phyloP scores from a whole-genome alignment of 2,113 vertebrate species.

The Macquaria ambigua region DNA sequence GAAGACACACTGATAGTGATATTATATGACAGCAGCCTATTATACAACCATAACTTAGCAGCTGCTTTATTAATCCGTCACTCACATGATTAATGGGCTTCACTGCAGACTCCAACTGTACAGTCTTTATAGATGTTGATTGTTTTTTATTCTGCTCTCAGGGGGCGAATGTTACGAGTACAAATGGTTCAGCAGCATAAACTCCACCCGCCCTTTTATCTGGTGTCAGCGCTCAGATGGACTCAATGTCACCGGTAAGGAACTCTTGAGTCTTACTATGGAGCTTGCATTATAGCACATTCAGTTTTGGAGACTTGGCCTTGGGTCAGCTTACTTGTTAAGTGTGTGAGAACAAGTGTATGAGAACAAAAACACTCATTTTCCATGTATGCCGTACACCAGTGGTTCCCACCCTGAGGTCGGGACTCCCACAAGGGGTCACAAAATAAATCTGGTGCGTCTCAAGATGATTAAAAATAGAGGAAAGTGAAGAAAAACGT shows the following conservation, averaged over 20 bases:
- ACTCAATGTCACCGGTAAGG: slow-evolving; percentile 93
- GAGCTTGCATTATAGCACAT: neutral
- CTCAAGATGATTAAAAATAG: neutral
- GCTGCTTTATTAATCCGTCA: slow-evolving; percentile 68
- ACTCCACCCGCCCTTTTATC: slow-evolving; percentile 85
- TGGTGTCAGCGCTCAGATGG: slow-evolving; percentile 99
- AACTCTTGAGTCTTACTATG: neutral
- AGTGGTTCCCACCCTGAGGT: neutral
- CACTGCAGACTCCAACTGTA: neutral
- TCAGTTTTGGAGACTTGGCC: neutral
- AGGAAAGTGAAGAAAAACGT: neutral
- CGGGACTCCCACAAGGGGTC: neutral
- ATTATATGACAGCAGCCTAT: slow-evolving; percentile 59
- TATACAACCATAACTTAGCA: slow-evolving; percentile 56
- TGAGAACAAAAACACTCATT: neutral
- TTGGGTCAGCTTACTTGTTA: neutral
- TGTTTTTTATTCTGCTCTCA: slow-evolving; percentile 68
- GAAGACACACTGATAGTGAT: slow-evolving; percentile 45
- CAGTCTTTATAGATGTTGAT: slow-evolving; percentile 13
- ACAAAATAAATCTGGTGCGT: neutral
- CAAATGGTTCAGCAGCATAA: slow-evolving; percentile 90
- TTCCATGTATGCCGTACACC: neutral
- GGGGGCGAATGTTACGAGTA: slow-evolving; percentile 95
- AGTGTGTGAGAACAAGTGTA: neutral
- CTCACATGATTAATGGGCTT: slow-evolving; percentile 41